Conservation (phyloP, 1,140 invertebrate genomes). For the Eriocheir sinensis region DNA sequence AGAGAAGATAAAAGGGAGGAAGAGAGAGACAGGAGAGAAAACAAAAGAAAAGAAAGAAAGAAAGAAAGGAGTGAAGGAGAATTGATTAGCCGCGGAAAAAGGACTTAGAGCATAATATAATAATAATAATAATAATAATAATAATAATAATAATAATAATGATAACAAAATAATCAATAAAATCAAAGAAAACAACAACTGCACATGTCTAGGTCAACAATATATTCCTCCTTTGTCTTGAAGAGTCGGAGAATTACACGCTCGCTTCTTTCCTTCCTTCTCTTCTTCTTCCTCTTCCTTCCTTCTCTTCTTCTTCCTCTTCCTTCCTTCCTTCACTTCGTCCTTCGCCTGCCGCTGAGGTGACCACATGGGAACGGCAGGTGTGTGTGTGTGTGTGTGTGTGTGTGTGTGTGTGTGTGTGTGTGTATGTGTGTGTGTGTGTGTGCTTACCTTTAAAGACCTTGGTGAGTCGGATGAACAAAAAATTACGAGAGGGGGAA, state of each 20-base stretch:
- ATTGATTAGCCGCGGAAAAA: too few relatives aligned
- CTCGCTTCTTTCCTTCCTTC: neutral
- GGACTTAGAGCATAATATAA: too few relatives aligned
- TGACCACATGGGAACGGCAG: too few relatives aligned
- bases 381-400: neutral
- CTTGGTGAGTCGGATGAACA: neutral
- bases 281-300: neutral
- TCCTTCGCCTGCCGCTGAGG: too few relatives aligned
- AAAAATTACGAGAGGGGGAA: neutral
- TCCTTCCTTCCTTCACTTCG: neutral
- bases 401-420: neutral
- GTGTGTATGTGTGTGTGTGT: neutral
- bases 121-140: too few relatives aligned
- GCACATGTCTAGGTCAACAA: neutral
- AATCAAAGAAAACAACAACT: neutral
- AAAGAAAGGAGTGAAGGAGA: too few relatives aligned
- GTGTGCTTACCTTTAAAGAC: neutral
- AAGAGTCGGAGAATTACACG: too few relatives aligned
- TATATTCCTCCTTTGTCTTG: neutral
- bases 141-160: too few relatives aligned
- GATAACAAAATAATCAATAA: neutral
- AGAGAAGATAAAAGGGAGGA: too few relatives aligned
- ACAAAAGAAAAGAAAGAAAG: too few relatives aligned
- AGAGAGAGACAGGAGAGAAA: too few relatives aligned
- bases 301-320: neutral